Base-by-base conservation (phyloP, 2,113 vertebrate genomes). In the Brienomyrus brachyistius region DNA sequence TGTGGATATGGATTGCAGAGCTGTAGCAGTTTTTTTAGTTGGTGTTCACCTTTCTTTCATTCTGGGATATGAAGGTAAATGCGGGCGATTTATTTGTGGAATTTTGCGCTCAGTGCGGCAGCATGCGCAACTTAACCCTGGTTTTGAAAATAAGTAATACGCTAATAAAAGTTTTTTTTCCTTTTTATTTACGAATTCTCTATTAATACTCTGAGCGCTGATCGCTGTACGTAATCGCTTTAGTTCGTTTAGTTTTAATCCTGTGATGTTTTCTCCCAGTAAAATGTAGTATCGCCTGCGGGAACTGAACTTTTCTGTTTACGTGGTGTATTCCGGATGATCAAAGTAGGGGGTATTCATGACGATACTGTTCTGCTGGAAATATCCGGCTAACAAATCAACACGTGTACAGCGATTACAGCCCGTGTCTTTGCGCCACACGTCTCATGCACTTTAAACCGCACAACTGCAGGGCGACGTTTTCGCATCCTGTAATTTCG, bases 31-130 rank as follows among this genome's bases (percentile, higher is more conserved):
- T 85, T 17, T 93, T 90, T 91, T 96, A 90, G 90, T 95, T 89
- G 70, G 93, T 15, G 89, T 93, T 35, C 95, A 94, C 90, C 62
- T 96, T 87, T 93, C 91, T 89, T 59, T 94, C 91, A 94, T 93
- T 92, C 91, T 92, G 83, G 94, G 92, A 1, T 95, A 95, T 47
- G 95, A 96, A 94, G 96, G 96, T 96, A 95, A 94, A 93, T n/a
- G 43, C 7, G 47, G 31, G 45, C n/a, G 43, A 56, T 27, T 77
- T 23, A 43, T 45, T 13, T 84, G 8, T 84, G 21, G 40, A 84
- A 47, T 45, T 9, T 10, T n/a, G 82, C 82, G 45, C 15, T 84
- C 43, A n/a, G 21, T 84, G 82, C 23, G 15, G 45, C 82, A n/a
- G 43, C 40, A n/a, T 48, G 82, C 82, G 17, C 47, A 84, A 48